phyloP scores from a whole-genome alignment of 1,140 invertebrate genomes.

The Portunus trituberculatus region DNA sequence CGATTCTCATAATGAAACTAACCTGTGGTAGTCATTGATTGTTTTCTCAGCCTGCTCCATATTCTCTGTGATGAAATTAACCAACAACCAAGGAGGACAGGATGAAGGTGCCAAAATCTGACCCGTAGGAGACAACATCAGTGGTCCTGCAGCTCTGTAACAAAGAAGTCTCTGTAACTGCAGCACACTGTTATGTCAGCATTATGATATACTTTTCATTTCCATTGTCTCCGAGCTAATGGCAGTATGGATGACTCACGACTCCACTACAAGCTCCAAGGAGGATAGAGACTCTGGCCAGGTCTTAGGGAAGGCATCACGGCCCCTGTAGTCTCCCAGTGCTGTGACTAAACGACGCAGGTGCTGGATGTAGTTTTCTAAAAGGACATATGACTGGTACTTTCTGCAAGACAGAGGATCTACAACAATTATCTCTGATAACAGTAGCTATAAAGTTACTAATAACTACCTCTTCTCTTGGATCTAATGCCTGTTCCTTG shows the following conservation, averaged over 20 bases:
- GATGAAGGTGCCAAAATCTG: conserved; percentile 95
- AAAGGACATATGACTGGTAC: conserved; percentile 93
- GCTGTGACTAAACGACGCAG: conserved; percentile 90
- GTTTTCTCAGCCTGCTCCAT: conserved; percentile 87
- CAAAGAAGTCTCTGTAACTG: conserved; percentile 77
- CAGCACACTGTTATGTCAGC: background rate
- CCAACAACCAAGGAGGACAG: conserved; percentile 90
- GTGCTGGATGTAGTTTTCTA: conserved; percentile 90
- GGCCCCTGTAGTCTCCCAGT: conserved; percentile 89
- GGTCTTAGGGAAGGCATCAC: conserved; percentile 85
- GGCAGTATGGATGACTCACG: conserved; percentile 83
- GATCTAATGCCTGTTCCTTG: too few species aligned
- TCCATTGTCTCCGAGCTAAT: background rate
- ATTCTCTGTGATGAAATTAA: conserved; percentile 91
- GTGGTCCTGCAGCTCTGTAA: conserved; percentile 90
- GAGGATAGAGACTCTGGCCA: conserved; percentile 87
- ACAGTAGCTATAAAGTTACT: too few species aligned
- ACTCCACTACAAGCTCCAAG: conserved; percentile 94
- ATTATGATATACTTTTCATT: background rate
- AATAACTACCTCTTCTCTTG: too few species aligned
- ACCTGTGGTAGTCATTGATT: conserved; percentile 88
- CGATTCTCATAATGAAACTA: conserved; percentile 77
- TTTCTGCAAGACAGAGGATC: conserved; percentile 85
- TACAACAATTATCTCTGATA: background rate
- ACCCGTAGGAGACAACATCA: conserved; percentile 95